These are phyloP conservation scores for Plusia festucae DNA, from an alignment of 2,888 invertebrate genomes.

Conservation along the genomic window DNA sequence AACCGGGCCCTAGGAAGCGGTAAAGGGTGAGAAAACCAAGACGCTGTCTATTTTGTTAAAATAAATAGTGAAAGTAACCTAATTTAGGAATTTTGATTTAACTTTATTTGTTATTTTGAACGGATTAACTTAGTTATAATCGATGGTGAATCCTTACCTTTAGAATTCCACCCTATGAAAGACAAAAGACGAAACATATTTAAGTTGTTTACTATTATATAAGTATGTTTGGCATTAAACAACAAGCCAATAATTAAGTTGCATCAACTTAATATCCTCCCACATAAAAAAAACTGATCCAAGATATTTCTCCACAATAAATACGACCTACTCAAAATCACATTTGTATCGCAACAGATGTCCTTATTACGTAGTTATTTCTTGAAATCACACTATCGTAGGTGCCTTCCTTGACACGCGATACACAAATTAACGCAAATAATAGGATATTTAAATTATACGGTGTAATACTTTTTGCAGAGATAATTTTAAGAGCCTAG, in stretches of 20 bases:
- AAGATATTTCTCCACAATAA: not conserved
- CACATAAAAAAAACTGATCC: not conserved
- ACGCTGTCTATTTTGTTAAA: too few species aligned
- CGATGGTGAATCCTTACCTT: too few species aligned
- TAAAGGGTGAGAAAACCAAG: too few species aligned
- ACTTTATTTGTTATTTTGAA: too few species aligned
- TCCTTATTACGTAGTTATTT: conserved; percentile 58
- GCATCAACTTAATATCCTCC: not conserved
- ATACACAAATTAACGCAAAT: conserved; percentile 72
- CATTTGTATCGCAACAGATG: conserved; percentile 57
- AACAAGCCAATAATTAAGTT: not conserved
- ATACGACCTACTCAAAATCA: conserved; percentile 43
- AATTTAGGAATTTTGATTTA: too few species aligned
- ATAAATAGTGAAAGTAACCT: too few species aligned
- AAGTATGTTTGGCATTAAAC: not conserved
- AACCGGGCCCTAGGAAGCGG: too few species aligned
- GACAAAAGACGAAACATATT: too few species aligned
- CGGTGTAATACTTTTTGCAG: conserved; percentile 35
- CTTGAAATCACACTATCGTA: conserved; percentile 53
- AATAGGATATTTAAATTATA: conserved; percentile 67
- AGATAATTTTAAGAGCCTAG: too few species aligned
- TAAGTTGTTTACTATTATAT: too few species aligned
- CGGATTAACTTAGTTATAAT: too few species aligned
- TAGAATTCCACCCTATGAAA: too few species aligned
- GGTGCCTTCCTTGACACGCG: conserved; percentile 65